Conservation (phyloP, 1,140 invertebrate genomes). For the Patella vulgata region DNA sequence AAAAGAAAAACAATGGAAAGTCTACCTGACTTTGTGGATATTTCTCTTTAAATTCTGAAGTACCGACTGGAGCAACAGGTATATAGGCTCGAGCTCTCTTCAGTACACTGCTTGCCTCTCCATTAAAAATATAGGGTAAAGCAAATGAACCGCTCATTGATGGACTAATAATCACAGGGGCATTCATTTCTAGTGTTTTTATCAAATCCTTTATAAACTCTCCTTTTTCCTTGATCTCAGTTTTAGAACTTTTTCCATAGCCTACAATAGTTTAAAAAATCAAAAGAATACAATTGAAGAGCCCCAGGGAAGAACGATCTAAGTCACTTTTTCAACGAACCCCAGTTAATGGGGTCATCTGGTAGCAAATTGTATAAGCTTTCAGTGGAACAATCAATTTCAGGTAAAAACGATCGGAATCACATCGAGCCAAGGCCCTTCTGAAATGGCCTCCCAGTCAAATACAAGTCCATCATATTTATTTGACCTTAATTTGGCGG, state of each 20-base stretch:
- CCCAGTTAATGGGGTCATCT: too few species aligned
- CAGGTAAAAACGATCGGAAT: too few species aligned
- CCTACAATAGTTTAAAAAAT: slow-evolving; percentile 42
- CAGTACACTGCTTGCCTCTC: slow-evolving; percentile 25
- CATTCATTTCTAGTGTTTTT: slow-evolving; percentile 33
- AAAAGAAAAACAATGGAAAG: neutral
- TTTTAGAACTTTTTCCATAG: slow-evolving; percentile 48
- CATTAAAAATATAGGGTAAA: slow-evolving; percentile 62
- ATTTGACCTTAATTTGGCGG: too few species aligned
- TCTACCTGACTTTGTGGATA: slow-evolving; percentile 47
- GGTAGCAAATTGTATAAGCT: too few species aligned
- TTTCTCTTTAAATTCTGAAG: slow-evolving; percentile 36
- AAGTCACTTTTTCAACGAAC: too few species aligned
- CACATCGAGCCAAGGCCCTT: too few species aligned
- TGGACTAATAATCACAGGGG: slow-evolving; percentile 66
- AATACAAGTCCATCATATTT: too few species aligned
- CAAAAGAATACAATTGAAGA: neutral
- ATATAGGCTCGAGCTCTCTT: slow-evolving; percentile 59
- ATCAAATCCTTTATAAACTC: slow-evolving; percentile 58
- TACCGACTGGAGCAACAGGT: slow-evolving; percentile 66
- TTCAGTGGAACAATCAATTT: too few species aligned
- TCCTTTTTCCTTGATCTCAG: slow-evolving; percentile 20
- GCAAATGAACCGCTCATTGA: slow-evolving; percentile 69
- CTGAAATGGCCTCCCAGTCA: too few species aligned
- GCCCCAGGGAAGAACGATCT: too few species aligned